Base-by-base conservation (phyloP, 2,797 vertebrate genomes). In the Alca torda region DNA sequence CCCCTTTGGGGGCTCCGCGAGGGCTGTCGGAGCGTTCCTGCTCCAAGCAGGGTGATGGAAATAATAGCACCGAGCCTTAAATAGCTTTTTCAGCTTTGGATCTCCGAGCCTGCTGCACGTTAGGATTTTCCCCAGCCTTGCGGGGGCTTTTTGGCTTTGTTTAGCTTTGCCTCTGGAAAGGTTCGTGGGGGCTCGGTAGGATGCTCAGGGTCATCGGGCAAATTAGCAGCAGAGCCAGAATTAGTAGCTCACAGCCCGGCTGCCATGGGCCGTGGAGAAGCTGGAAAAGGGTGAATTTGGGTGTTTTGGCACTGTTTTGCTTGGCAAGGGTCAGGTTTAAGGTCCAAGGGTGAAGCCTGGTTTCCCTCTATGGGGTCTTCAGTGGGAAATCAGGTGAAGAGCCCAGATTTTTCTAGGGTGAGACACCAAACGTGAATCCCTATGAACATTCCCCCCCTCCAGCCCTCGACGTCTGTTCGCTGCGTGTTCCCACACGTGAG, bases 101-200 rank as follows among this genome's bases (percentile, higher is more conserved):
- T 85, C 39, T 59, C 51, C 16, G 20, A n/a, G 39, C 10, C 51
- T 74, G 59, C 75, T 39, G 19, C 1, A 0, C 0, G 5, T 45
- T 24, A 9, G 9, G 78, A 17, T 76, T 93, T 94, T 87, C 60
- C 72, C 16, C 45, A 5, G 26, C 73, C 72, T 91, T 1, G 0
- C 12, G 37, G 56, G 56, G 54, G 2, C 0, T 73, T 90, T 74
- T 3, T n/a, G 61, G 61, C 26, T 92, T 73, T 70, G 54, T 70
- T 77, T 46, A 43, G 56, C 28, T 85, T 85, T 89, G 43, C 46
- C 51, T 60, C 31, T 45, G 1, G 86, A 65, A 76, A 8, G 56
- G 39, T 20, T 87, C 13, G 0, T 0, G 0, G 31, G 37, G 10
- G 26, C 74, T 77, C 0, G 0, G 48, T 33, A 30, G 26, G 61